Evolutionary conservation across 2,113 vertebrate genomes (phyloP), one percentile per base, ranked within the genome.

Genomic region (Malurus melanocephalus): DNA sequence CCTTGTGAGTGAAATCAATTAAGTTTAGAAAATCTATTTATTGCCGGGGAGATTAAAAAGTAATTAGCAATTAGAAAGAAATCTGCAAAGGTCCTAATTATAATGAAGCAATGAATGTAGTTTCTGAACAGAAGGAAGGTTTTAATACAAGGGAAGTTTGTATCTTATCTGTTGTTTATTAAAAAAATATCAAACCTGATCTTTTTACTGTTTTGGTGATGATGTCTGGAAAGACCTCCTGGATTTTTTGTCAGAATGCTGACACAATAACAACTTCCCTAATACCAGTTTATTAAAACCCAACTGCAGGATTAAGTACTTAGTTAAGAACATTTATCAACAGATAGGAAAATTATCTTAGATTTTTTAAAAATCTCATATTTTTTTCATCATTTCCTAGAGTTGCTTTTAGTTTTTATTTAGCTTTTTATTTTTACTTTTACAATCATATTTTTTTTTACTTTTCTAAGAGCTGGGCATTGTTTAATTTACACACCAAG

Each of bases 1-100:
- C 62, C 83, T 95, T 72, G 60, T 94, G 90, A 95, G 73, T 75
- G 75, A 95, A 96, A 95, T 96, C 69, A 96, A 95, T 97, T 96
- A 96, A 85, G 32, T 95, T 96, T 96, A 94, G 83, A 93, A 93
- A 96, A 96, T 85, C 93, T 97, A 95, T 96, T 96, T 97, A 96
- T 95, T 96, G 80, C 84, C 80, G 82, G 75, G 79, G 85, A 93
- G 91, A 97, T 94, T 93, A 96, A 96, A 96, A 96, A 82, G 75
- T 94, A 96, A 97, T 97, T 95, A 97, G 93, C 83, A 93, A 93
- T 97, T 94, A 96, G 67, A 95, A 96, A 95, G 92, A 73, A 94
- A 93, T 94, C 89, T 94, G 67, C 71, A 65, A 93, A 89, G 67
- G 52, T 85, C 76, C 88, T 94, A 88, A 87, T 94, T 73, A 80